Base-by-base conservation (phyloP, 2,113 vertebrate genomes). In the Hippocampus comes region DNA sequence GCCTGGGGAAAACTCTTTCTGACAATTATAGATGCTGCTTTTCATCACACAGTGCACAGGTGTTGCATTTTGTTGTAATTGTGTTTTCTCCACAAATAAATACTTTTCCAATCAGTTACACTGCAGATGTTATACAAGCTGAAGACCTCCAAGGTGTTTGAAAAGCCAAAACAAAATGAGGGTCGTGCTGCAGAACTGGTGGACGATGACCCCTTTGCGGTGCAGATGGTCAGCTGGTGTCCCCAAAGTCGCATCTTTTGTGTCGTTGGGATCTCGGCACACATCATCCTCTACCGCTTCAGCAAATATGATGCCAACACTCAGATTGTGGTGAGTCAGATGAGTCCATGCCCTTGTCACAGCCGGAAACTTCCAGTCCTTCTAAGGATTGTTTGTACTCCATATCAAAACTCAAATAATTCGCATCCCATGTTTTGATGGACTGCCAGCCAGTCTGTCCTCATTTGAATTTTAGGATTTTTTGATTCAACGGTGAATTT, bases 51-150 rank as follows among this genome's bases (percentile, higher is more conserved):
- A 34, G 27, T 21, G 25, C 48, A n/a, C 43, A 23, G 23, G 30
- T 64, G 55, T 61, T 66, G 9, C 30, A 51, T 41, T 70, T 17
- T 67, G 66, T 67, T 17, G 17, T 15, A 34, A 34, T 18, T 59
- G 1, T 63, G 59, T 68, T 65, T 61, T 46, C 21, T 57, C 34
- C 0, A 27, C 46, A 43, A 68, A 51, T 3, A 27, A 71, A 18
- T 3, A 25, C 48, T 20, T 76, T 34, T 78, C 38, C n/a, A 20
- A 56, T 56, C 83, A 99, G 97, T 97, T 89, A 98, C 96, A 70
- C 91, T 99, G 34, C 96, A 99, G 93, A 97, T 99, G 95, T 89
- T 99, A 72, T 99, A 99, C 90, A 99, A 98, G 87, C 83, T 99
- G 82, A 99, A 99, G 91, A 98, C 95, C 0, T 97, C 95, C 81